These are phyloP conservation scores for Orchestia grillus DNA, from an alignment of 1,140 invertebrate species.

Conservation along the genomic window DNA sequence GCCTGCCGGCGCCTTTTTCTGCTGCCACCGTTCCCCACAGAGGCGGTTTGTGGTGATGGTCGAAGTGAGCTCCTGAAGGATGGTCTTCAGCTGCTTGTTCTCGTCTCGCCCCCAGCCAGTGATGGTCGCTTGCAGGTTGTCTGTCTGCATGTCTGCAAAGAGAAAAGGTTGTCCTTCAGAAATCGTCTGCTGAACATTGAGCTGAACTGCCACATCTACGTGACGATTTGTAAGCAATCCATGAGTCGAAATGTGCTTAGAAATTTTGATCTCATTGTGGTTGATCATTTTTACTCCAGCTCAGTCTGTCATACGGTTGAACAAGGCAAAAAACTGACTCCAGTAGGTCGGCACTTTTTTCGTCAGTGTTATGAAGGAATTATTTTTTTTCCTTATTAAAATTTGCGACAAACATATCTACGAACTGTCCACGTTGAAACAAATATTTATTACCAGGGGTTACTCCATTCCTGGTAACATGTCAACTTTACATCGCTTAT, in stretches of 20 bases:
- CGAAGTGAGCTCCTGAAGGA: constrained; percentile 60
- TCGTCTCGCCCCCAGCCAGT: constrained; percentile 66
- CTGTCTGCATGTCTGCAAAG: constrained; percentile 2
- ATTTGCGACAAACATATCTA: too few relatives aligned
- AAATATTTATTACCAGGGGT: too few relatives aligned
- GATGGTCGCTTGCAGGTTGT: constrained; percentile 50
- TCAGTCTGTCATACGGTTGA: too few relatives aligned
- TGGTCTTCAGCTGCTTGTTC: constrained; percentile 56
- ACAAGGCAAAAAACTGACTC: too few relatives aligned
- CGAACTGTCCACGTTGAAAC: too few relatives aligned
- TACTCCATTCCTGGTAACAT: too few relatives aligned
- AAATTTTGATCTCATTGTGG: not conserved
- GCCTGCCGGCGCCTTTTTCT: constrained; percentile 59
- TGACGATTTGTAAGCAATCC: not conserved
- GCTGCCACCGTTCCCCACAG: constrained; percentile 60
- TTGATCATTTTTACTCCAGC: too few relatives aligned
- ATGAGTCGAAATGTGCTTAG: not conserved
- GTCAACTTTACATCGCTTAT: too few relatives aligned
- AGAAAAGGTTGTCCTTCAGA: not conserved
- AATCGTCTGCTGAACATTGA: not conserved
- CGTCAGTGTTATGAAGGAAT: too few relatives aligned
- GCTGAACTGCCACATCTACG: not conserved
- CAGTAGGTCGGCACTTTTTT: too few relatives aligned
- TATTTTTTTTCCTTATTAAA: too few relatives aligned
- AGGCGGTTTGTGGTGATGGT: constrained; percentile 56